Conservation (phyloP, 2,113 vertebrate species). For the Tor tambroides region DNA sequence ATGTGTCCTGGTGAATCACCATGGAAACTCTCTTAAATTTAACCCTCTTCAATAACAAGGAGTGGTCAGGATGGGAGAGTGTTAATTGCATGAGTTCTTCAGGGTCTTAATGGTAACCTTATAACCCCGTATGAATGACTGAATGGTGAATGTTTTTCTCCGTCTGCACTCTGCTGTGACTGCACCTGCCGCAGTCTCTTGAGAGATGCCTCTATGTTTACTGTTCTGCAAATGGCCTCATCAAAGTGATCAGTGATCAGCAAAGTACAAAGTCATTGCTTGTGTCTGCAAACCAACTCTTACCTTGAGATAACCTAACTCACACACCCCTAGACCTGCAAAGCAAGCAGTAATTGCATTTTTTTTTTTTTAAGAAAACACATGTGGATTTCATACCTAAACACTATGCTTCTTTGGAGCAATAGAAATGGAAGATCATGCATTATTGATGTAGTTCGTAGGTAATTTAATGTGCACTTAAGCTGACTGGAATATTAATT, state of each 20-base stretch:
- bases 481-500: constrained; percentile 35
- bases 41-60: not conserved
- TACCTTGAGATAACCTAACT: constrained; percentile 31
- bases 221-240: constrained; percentile 41
- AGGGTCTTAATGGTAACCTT: not conserved
- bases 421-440: constrained; percentile 12
- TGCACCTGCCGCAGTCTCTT: constrained; percentile 43
- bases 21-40: constrained; percentile 7
- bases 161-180: not conserved
- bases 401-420: not conserved
- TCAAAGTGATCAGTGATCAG: constrained; percentile 26
- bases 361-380: not conserved
- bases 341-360: constrained; percentile 17
- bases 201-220: constrained; percentile 21
- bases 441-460: constrained; percentile 29
- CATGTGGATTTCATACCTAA: not conserved
- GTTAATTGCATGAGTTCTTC: not conserved
- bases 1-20: constrained; percentile 20
- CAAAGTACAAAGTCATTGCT: constrained; percentile 45
- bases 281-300: constrained; percentile 28
- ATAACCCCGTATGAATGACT: not conserved
- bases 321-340: not conserved
- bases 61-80: not conserved
- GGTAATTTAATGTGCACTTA: constrained; percentile 18
- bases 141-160: not conserved